Conservation (phyloP, 2,797 vertebrate genomes). For the Pampus argenteus region DNA sequence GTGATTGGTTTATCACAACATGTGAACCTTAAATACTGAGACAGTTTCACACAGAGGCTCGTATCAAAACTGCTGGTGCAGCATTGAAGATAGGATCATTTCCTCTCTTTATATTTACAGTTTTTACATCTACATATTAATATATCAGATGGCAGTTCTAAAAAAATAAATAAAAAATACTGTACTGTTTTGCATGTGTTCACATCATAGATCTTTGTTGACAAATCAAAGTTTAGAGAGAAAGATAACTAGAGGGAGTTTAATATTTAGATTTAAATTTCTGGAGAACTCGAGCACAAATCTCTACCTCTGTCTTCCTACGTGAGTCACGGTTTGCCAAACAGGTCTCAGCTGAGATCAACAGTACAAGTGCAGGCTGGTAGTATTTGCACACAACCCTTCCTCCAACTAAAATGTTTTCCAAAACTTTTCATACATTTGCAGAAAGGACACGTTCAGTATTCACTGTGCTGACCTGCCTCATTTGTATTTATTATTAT, state of each 20-base stretch:
- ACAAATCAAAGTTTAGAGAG: conserved; percentile 61
- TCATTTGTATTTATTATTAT: too few species aligned
- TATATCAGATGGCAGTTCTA: neutral
- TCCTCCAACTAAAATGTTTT: neutral
- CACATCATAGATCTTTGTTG: conserved; percentile 1
- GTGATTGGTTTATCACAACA: neutral
- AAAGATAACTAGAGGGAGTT: neutral
- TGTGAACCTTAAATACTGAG: neutral
- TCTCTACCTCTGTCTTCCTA: conserved; percentile 24
- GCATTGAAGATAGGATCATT: neutral
- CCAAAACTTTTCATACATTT: neutral
- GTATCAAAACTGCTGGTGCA: neutral
- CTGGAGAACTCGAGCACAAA: neutral
- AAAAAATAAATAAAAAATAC: too few species aligned
- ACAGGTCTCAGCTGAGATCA: conserved; percentile 43
- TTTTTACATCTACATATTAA: neutral
- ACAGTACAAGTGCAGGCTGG: neutral
- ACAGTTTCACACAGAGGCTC: neutral
- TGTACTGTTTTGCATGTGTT: too few species aligned
- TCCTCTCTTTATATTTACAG: too few species aligned
- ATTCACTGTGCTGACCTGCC: neutral
- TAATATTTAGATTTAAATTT: conserved; percentile 27
- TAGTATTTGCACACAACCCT: conserved; percentile 12
- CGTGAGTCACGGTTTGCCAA: conserved; percentile 53
- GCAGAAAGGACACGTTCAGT: neutral